These are phyloP conservation scores for Erinaceus europaeus DNA, from an alignment of 2,113 vertebrate genomes.

Conservation along the genomic window DNA sequence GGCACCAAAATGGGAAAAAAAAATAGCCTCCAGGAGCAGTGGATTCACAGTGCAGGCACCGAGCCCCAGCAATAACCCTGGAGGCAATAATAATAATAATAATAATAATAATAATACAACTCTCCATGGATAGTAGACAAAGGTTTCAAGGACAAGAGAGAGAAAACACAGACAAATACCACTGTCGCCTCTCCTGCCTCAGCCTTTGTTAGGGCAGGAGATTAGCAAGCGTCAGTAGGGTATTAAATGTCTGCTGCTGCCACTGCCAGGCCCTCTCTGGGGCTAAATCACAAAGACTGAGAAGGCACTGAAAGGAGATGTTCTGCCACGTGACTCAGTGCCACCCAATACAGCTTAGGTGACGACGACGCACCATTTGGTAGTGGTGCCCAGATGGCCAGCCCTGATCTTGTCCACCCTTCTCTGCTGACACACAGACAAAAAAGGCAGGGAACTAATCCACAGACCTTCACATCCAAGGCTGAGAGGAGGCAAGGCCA, in stretches of 20 bases:
- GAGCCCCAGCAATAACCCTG: too few species aligned
- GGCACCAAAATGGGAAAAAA: not conserved
- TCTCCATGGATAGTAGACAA: not conserved
- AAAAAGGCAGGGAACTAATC: not conserved
- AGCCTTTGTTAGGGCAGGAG: not conserved
- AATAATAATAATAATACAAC: not conserved
- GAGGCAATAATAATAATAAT: too few species aligned
- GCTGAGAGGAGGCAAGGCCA: not conserved
- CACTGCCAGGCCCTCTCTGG: not conserved
- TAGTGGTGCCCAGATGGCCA: not conserved
- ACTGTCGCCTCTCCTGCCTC: not conserved
- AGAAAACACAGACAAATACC: not conserved
- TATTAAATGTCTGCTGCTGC: not conserved
- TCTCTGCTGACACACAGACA: conserved; percentile 41
- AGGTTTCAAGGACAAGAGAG: not conserved
- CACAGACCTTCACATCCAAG: not conserved
- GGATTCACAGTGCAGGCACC: too few species aligned
- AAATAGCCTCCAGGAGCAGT: not conserved
- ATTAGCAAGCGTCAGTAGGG: not conserved
- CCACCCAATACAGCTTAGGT: conserved; percentile 34
- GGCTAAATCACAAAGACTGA: conserved; percentile 15
- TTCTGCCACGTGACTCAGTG: not conserved
- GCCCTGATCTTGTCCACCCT: not conserved
- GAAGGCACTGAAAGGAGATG: not conserved
- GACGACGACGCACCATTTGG: not conserved